These are phyloP conservation scores for Toxotes jaculatrix DNA, from an alignment of 2,113 vertebrate genomes.

Conservation along the genomic window DNA sequence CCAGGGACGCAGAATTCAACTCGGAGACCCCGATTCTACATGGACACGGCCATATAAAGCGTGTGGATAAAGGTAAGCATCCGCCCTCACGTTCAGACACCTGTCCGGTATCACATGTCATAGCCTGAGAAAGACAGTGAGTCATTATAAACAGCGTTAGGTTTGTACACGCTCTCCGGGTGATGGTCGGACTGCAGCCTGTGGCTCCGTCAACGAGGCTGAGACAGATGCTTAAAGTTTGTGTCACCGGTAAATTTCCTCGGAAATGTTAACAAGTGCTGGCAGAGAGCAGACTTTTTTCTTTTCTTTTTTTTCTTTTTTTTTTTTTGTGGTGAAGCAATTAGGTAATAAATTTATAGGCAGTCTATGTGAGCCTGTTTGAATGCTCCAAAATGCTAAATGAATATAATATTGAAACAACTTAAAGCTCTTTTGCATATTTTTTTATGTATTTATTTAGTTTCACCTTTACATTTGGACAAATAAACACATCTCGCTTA, in stretches of 20 bases:
- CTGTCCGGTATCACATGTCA: neutral
- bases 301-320: no score
- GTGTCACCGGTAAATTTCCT: neutral
- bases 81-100: neutral
- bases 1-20: neutral
- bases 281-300: no score
- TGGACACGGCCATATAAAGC: constrained; percentile 24
- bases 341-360: neutral
- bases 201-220: neutral
- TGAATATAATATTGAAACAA: no score
- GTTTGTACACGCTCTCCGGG: neutral
- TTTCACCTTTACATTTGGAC: neutral
- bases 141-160: neutral
- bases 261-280: neutral
- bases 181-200: constrained; percentile 7
- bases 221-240: constrained; percentile 26
- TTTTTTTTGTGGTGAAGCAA: neutral
- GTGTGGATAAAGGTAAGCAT: constrained; percentile 46
- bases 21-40: neutral
- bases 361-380: neutral
- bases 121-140: neutral
- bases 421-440: neutral
- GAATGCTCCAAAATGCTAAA: no score
- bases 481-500: no score
- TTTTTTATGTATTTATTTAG: no score